phyloP scores from a whole-genome alignment of 2,797 vertebrate species.

The Pteronotus mesoamericanus region DNA sequence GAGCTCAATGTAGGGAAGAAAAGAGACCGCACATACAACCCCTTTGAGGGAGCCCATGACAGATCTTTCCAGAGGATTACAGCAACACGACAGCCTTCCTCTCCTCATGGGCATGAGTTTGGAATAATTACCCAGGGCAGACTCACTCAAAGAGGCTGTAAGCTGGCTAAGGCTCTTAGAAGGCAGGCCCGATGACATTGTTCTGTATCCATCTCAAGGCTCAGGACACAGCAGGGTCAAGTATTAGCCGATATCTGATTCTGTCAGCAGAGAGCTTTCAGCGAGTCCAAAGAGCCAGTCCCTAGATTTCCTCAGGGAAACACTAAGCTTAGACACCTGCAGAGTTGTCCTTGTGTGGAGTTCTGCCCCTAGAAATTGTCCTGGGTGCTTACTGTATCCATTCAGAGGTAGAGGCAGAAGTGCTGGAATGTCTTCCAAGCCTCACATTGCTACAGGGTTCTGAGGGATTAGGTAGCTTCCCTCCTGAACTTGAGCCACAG shows the following conservation, averaged over 20 bases:
- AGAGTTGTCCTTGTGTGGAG: not conserved
- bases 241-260: not conserved
- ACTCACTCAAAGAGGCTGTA: not conserved
- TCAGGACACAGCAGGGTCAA: fast-evolving
- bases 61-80: not conserved
- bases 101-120: fast-evolving
- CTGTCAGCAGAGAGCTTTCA: not conserved
- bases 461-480: not conserved
- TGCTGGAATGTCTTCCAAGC: fast-evolving
- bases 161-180: slow-evolving; percentile 47
- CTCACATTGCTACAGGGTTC: fast-evolving
- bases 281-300: not conserved
- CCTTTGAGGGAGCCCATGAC: not conserved
- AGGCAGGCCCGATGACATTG: not conserved
- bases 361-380: not conserved
- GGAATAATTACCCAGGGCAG: not conserved
- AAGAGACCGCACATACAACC: fast-evolving
- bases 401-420: fast-evolving
- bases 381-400: not conserved
- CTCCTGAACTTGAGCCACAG: not conserved
- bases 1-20: not conserved
- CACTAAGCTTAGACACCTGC: fast-evolving
- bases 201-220: fast-evolving
- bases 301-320: not conserved
- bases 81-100: not conserved